These are phyloP conservation scores for Drosophila navojoa DNA, from an alignment of 1,140 invertebrate species.

Conservation along the genomic window DNA sequence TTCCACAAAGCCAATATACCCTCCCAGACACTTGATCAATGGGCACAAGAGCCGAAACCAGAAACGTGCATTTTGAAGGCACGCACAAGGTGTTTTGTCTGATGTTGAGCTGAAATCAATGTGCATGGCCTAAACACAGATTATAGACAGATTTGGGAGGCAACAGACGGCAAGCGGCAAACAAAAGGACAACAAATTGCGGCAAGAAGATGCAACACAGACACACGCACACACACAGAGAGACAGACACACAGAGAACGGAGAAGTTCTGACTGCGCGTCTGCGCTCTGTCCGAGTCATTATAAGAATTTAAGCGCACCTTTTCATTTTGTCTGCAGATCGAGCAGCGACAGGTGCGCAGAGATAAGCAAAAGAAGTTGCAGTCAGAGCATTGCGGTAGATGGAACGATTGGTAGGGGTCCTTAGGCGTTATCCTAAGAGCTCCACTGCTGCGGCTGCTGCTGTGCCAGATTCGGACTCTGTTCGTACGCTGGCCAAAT, in stretches of 20 bases:
- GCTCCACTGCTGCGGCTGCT: slow-evolving; percentile 44
- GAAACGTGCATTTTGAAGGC: slow-evolving; percentile 15
- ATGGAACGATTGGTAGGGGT: slow-evolving; percentile 42
- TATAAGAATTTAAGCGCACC: slow-evolving; percentile 82
- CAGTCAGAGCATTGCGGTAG: slow-evolving; percentile 63
- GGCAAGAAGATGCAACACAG: slow-evolving; percentile 50
- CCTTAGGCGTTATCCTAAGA: slow-evolving; percentile 43
- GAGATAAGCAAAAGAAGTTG: slow-evolving; percentile 25
- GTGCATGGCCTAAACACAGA: slow-evolving; percentile 70
- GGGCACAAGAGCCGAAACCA: no score
- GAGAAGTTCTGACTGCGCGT: slow-evolving; percentile 5
- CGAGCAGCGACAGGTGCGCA: slow-evolving; percentile 72
- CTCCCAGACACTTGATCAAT: no score
- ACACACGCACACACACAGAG: slow-evolving; percentile 25
- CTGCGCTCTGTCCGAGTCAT: slow-evolving; percentile 60
- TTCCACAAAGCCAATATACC: not conserved
- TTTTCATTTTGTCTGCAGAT: slow-evolving; percentile 70
- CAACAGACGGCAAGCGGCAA: slow-evolving; percentile 45
- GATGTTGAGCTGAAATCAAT: slow-evolving; percentile 51
- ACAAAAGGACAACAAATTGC: slow-evolving; percentile 58
- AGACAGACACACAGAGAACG: slow-evolving; percentile 30
- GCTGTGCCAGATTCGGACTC: slow-evolving; percentile 75
- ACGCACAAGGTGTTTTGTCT: slow-evolving; percentile 70
- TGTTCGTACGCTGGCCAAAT: slow-evolving; percentile 63
- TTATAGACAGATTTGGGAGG: slow-evolving; percentile 79